Evolutionary conservation across 2,797 vertebrate species (phyloP).

Genomic region (Channa striata): DNA sequence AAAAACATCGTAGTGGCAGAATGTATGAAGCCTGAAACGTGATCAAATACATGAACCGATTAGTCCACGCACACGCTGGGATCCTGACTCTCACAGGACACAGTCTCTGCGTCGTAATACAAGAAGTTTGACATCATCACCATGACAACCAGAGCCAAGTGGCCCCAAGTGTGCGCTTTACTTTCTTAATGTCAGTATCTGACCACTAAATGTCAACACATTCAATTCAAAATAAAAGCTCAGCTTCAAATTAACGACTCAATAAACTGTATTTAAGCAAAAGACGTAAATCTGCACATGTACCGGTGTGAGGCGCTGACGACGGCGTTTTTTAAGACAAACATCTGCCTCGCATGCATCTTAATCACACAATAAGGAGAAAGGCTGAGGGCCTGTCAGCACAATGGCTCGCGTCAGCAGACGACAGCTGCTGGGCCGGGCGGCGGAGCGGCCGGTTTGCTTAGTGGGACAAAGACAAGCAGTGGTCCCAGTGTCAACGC

Average conservation of each 20-base stretch:
- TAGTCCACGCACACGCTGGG: no score
- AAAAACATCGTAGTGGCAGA: no score
- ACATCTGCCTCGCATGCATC: conserved; percentile 67
- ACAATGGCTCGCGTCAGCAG: conserved; percentile 80
- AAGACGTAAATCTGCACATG: neutral
- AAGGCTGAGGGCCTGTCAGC: conserved; percentile 36
- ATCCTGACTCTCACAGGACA: neutral
- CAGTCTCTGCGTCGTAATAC: neutral
- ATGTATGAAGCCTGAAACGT: neutral
- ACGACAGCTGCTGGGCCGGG: conserved; percentile 74
- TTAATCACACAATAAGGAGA: conserved; percentile 57
- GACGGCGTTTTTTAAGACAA: conserved; percentile 31
- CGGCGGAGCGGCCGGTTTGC: conserved; percentile 67
- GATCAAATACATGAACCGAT: neutral
- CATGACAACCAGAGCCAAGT: conserved; percentile 27
- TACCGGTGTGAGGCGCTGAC: conserved; percentile 11
- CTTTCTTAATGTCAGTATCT: neutral
- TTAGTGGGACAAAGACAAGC: conserved; percentile 79
- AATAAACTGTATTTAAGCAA: conserved; percentile 2
- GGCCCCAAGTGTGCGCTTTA: neutral
- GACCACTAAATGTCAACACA: conserved; percentile 1
- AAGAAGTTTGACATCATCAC: conserved; percentile 17
- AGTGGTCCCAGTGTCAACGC: conserved; percentile 68
- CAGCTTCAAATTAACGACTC: conserved; percentile 13
- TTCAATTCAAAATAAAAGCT: neutral